Percentiles rank a stretch among this genome's conserved stretches.
Conservation (phyloP, 1,140 invertebrate species). For the Oreohelix idahoensis region DNA sequence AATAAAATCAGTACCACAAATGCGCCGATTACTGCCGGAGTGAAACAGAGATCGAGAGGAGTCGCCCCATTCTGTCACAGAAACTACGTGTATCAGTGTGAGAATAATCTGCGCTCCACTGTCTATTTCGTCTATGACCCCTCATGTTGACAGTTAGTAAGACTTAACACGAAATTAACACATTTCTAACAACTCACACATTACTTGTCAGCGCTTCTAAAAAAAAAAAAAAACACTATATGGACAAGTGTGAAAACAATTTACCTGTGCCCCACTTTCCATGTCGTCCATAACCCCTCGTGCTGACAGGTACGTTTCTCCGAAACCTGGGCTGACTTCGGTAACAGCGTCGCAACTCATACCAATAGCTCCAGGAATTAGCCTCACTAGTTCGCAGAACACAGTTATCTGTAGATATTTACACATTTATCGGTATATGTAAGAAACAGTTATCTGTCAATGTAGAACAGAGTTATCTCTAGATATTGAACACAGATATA, state of each 20-base stretch:
- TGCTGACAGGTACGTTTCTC: conserved; percentile 58
- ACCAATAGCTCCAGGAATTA: conserved; percentile 56
- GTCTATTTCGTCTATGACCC: conserved; percentile 55
- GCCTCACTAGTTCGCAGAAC: conserved; percentile 39
- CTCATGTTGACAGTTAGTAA: conserved; percentile 55
- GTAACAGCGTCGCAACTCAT: conserved; percentile 57
- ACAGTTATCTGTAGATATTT: conserved; percentile 11
- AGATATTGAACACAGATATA: too few species aligned
- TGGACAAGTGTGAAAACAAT: too few species aligned
- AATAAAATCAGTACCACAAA: too few species aligned
- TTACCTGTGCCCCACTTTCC: conserved; percentile 53
- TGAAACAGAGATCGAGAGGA: too few species aligned
- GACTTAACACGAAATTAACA: too few species aligned
- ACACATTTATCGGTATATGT: too few species aligned
- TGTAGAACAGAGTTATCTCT: too few species aligned
- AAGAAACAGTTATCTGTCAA: too few species aligned
- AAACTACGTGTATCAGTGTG: too few species aligned
- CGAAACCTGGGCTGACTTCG: conserved; percentile 61
- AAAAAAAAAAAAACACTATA: background rate
- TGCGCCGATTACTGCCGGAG: too few species aligned
- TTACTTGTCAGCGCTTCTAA: background rate
- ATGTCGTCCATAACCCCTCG: conserved; percentile 54
- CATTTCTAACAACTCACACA: background rate
- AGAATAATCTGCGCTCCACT: conserved; percentile 54
- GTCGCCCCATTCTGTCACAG: too few species aligned